Evolutionary conservation across 2,888 invertebrate genomes (phyloP).

Genomic region (Caenorhabditis sp.): DNA sequence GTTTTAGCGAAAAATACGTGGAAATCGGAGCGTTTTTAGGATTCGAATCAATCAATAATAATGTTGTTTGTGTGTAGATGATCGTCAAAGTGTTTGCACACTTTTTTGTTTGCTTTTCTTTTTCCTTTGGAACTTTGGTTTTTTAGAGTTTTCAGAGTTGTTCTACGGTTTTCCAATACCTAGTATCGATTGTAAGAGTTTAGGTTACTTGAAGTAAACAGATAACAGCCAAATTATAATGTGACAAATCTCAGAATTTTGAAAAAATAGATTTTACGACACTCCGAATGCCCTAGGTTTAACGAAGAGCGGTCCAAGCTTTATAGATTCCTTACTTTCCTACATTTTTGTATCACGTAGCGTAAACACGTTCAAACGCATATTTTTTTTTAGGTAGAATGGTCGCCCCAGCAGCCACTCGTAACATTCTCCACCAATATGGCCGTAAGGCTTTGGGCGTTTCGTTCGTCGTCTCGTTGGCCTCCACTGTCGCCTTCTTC

Average conservation of each 20-base stretch:
- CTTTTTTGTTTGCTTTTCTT: background rate
- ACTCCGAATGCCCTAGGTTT: slow-evolving; percentile 21
- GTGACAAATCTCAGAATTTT: background rate
- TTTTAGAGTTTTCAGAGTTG: background rate
- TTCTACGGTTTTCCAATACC: background rate
- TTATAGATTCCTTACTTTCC: background rate
- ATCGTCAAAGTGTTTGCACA: slow-evolving; percentile 13
- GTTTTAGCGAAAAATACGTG: background rate
- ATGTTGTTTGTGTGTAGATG: background rate
- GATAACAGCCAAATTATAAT: no score
- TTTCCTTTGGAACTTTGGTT: background rate
- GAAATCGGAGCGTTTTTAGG: background rate
- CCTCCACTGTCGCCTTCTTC: slow-evolving; percentile 56
- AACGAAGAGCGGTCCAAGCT: background rate
- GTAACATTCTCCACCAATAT: slow-evolving; percentile 62
- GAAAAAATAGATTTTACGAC: slow-evolving; percentile 7
- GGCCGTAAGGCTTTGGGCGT: slow-evolving; percentile 56
- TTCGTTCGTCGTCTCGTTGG: slow-evolving; percentile 50
- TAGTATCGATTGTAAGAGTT: no score
- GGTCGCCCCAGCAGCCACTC: slow-evolving; percentile 60
- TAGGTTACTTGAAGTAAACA: no score
- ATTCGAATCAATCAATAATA: background rate
- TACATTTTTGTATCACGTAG: background rate
- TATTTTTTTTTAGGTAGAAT: slow-evolving; percentile 25
- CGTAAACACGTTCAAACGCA: background rate